Evolutionary conservation across 2,888 invertebrate genomes (phyloP).

Genomic region (Ectemnius cavifrons): DNA sequence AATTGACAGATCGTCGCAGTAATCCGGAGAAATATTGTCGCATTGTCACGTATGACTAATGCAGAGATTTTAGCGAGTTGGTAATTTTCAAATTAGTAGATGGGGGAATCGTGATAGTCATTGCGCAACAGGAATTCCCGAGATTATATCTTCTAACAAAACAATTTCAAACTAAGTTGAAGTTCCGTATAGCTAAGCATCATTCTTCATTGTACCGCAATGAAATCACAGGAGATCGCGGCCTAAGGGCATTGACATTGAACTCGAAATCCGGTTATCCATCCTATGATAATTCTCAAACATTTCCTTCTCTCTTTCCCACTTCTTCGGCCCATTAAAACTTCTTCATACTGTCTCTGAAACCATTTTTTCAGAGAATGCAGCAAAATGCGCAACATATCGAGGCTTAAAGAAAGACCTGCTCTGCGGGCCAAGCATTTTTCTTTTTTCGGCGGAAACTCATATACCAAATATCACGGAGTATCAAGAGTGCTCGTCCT

Average conservation of each 20-base stretch:
- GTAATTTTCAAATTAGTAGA: too few species aligned
- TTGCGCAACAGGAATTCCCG: slow-evolving; percentile 20
- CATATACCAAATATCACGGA: background rate
- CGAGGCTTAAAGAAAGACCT: too few species aligned
- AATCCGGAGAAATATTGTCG: too few species aligned
- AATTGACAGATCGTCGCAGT: too few species aligned
- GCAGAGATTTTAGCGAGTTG: too few species aligned
- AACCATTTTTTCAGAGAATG: too few species aligned
- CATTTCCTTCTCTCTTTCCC: background rate
- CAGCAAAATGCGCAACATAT: too few species aligned
- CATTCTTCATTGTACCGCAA: background rate
- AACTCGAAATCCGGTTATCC: slow-evolving; percentile 27
- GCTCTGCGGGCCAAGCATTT: background rate
- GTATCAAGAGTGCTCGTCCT: background rate
- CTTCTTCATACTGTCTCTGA: too few species aligned
- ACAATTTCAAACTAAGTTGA: background rate
- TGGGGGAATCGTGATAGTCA: too few species aligned
- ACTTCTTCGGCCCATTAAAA: too few species aligned
- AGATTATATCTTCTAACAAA: slow-evolving; percentile 10
- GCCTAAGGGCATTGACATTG: slow-evolving; percentile 30
- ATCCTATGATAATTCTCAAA: background rate
- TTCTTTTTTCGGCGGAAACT: background rate
- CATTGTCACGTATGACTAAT: too few species aligned
- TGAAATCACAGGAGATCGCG: background rate
- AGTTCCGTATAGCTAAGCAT: slow-evolving; percentile 1